A percentile compares a stretch with the other conserved stretches of the same genome.
Evolutionary conservation across 2,797 vertebrate species (phyloP).

Genomic region (Catharus ustulatus): DNA sequence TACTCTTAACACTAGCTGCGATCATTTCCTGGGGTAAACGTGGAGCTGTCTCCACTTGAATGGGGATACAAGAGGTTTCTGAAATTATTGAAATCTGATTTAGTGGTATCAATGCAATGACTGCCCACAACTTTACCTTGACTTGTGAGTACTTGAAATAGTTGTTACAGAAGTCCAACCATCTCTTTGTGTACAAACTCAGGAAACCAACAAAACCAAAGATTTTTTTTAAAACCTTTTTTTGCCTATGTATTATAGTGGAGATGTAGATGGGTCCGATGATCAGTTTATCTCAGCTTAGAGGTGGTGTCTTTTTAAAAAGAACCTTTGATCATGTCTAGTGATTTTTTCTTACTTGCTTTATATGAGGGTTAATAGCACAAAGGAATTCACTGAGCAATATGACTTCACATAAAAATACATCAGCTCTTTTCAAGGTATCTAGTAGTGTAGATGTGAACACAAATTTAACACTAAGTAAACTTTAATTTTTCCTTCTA

Average conservation of each 20-base stretch:
- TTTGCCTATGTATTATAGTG: neutral
- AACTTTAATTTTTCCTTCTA: neutral
- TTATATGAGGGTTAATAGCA: neutral
- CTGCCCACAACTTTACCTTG: neutral
- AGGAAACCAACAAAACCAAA: neutral
- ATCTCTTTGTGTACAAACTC: neutral
- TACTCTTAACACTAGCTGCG: neutral
- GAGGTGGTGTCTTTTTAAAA: neutral
- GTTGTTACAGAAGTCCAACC: neutral
- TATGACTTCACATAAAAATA: neutral
- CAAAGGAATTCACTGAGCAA: neutral
- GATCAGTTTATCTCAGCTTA: neutral
- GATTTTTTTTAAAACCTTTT: neutral
- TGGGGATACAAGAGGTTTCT: neutral
- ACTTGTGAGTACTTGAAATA: conserved; percentile 8
- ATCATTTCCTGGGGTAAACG: neutral
- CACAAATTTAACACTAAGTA: neutral
- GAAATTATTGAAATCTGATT: conserved; percentile 19
- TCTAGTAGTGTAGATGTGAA: neutral
- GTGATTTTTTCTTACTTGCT: neutral
- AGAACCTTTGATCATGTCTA: neutral
- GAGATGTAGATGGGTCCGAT: accelerated
- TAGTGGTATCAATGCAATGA: neutral
- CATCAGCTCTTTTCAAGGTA: neutral
- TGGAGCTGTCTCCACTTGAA: neutral